These are phyloP conservation scores for Canis aureus DNA, from an alignment of 2,113 vertebrate genomes.

Conservation along the genomic window DNA sequence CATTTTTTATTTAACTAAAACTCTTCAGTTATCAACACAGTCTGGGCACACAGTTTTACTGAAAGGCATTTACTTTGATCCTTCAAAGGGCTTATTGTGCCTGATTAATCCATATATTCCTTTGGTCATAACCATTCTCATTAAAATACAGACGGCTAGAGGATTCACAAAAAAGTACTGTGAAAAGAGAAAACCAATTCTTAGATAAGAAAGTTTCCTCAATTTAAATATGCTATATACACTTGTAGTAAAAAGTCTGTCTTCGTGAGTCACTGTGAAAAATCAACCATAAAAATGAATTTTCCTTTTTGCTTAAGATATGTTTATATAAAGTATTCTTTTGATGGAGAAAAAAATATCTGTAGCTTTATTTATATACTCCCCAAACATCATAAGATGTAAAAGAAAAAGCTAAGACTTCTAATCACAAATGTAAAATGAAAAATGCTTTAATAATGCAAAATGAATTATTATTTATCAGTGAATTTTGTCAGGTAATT, in stretches of 20 bases:
- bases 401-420: constrained; percentile 35
- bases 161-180: neutral
- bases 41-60: neutral
- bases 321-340: constrained; percentile 47
- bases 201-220: neutral
- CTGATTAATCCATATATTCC: constrained; percentile 61
- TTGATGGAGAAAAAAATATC: neutral
- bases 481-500: constrained; percentile 51
- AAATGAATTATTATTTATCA: constrained; percentile 64
- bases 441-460: constrained; percentile 38
- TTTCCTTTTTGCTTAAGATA: constrained; percentile 34
- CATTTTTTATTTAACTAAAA: constrained; percentile 60
- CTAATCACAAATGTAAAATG: constrained; percentile 19
- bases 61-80: constrained; percentile 53
- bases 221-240: constrained; percentile 38
- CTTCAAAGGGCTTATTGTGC: constrained; percentile 13
- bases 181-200: constrained; percentile 52
- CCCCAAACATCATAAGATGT: neutral
- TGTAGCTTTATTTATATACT: neutral
- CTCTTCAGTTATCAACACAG: neutral
- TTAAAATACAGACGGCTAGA: constrained; percentile 68
- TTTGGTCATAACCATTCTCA: constrained; percentile 41
- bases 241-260: neutral
- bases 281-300: constrained; percentile 43
- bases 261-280: constrained; percentile 55